Base-by-base conservation (phyloP, 2,797 vertebrate species). In the Clarias pachynema region DNA sequence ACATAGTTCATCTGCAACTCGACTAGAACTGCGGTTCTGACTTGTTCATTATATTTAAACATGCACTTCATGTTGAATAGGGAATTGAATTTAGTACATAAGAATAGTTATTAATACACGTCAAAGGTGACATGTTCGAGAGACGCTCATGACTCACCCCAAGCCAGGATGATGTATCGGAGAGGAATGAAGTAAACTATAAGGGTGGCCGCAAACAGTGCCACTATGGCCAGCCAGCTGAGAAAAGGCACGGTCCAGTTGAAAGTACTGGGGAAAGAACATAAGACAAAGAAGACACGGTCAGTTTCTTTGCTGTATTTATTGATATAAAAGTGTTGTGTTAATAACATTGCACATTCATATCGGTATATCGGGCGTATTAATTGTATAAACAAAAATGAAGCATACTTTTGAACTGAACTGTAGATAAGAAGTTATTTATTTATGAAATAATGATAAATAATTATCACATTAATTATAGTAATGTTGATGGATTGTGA, bases 181-280 rank as follows among this genome's bases (percentile, higher is more conserved):
- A 99, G 94, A n/a, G 98, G 97, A 91, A 99, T 95, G 94, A 97
- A 98, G 94, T 98, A 99, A 85, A 99, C 90, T 90, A 96, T 85
- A 75, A 95, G 4, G n/a, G 96, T 99, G 92, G 96, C 95, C 79
- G 94, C 87, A 82, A 94, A 96, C 5, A 99, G 94, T 75, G 96
- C 95, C 89, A 96, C 94, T 9, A 99, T 97, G 81, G 96, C 97
- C 94, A 99, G 93, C 96, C 97, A 99, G 94, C 97, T 99, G 93
- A 99, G 94, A 94, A 99, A 99, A 88, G 98, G 97, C 92, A 99
- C 96, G 14, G 98, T 99, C 98, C 98, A 99, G 94, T 97, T 99
- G 94, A 99, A 99, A 37, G 97, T 98, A 92, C 98, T 99, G 91
- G 24, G 18, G 86, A 85, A 34, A 82, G 10, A 53, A 78, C 44